Evolutionary conservation across 2,113 vertebrate genomes (phyloP).

Genomic region (Mustela lutreola): DNA sequence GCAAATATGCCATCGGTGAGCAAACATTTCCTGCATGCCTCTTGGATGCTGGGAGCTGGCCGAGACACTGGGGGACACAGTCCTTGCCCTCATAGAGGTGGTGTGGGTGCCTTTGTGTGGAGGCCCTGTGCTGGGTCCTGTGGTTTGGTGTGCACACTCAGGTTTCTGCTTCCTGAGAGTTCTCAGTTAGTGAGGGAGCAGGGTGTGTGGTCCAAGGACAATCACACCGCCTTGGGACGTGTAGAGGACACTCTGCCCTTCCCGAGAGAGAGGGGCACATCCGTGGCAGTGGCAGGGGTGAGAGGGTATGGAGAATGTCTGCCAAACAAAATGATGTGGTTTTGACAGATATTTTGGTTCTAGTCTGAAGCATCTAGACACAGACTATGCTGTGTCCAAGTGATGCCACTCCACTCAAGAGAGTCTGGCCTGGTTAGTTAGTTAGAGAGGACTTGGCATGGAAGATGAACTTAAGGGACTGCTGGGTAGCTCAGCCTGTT

Average conservation of each 20-base stretch:
- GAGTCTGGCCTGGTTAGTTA: not conserved
- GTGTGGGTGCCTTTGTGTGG: not conserved
- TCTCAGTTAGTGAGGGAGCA: not conserved
- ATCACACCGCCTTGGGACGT: rapidly evolving
- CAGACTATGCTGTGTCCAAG: not conserved
- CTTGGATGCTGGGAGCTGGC: not conserved
- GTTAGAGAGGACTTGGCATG: not conserved
- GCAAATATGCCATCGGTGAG: not conserved
- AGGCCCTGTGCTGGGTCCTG: not conserved
- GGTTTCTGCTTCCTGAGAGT: not conserved
- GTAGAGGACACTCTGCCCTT: not conserved
- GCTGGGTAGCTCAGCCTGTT: too few relatives aligned
- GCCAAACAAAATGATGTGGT: not conserved
- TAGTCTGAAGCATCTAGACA: not conserved
- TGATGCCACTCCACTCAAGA: not conserved
- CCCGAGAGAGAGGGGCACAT: rapidly evolving
- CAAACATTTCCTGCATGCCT: not conserved
- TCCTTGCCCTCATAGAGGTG: not conserved
- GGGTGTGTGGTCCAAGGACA: not conserved
- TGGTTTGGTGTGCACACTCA: too few relatives aligned
- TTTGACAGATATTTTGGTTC: not conserved
- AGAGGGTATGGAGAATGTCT: not conserved
- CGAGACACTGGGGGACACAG: rapidly evolving
- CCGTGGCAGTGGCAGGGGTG: rapidly evolving
- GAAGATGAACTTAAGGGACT: not conserved